Evolutionary conservation across 2,797 vertebrate genomes (phyloP).

Genomic region (Aplochiton taeniatus): DNA sequence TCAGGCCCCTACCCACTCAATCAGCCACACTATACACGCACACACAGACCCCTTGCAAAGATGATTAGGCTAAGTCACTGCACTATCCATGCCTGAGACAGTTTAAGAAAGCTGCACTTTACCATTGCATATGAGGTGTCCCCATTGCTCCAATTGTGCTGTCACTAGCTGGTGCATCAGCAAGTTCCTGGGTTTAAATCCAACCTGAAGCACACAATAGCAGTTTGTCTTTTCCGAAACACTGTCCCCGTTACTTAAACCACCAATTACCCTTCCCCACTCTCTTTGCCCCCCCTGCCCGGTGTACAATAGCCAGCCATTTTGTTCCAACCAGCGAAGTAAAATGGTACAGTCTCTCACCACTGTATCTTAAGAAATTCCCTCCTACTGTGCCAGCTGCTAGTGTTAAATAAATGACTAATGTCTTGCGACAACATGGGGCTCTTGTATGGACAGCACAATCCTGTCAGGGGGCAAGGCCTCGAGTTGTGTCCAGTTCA

Average conservation of each 20-base stretch:
- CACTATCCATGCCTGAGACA: no score
- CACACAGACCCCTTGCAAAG: slow-evolving; percentile 10
- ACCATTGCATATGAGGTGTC: no score
- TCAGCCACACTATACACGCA: slow-evolving; percentile 16
- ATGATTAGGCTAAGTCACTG: no score
- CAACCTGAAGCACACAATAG: no score
- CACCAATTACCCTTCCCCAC: not conserved
- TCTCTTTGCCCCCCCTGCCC: slow-evolving; percentile 17
- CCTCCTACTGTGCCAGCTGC: slow-evolving; percentile 45
- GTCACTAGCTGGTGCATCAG: no score
- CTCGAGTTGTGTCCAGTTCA: slow-evolving; percentile 54
- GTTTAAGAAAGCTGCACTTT: no score
- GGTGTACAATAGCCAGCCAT: slow-evolving; percentile 39
- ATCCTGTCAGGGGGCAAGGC: slow-evolving; percentile 18
- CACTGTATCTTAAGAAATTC: slow-evolving; percentile 37
- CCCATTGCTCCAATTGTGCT: no score
- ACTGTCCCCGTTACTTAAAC: not conserved
- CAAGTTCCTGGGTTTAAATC: no score
- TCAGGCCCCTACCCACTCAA: slow-evolving; percentile 38
- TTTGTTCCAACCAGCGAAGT: slow-evolving; percentile 33
- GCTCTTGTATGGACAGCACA: slow-evolving; percentile 24
- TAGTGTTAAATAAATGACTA: slow-evolving; percentile 53
- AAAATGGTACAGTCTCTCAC: slow-evolving; percentile 40
- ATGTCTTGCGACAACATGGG: not conserved
- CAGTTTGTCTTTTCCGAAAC: no score